Evolutionary conservation across 2,888 invertebrate genomes (phyloP), one percentile per base, ranked within the genome.

Genomic region (Agrotis puta): DNA sequence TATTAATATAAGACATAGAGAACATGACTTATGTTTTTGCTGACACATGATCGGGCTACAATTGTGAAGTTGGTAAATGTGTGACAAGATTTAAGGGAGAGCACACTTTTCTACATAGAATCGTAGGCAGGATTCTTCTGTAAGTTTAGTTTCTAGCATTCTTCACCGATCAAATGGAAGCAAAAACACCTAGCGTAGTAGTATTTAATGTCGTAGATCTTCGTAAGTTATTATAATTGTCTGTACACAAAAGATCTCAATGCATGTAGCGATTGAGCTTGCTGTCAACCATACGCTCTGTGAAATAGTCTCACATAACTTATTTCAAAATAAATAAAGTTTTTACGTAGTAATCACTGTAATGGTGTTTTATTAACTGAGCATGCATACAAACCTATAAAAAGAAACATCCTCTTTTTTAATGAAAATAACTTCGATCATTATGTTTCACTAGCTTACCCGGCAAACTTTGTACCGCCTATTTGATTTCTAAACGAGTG

Each of bases 191-290:
- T 77, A 81, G 39, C 22, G 4, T 73, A 74, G 22, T 73, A 43
- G 67, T 77, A 68, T 81, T 81, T 66, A 73, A 81, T 68, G 20
- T 18, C 7, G 33, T 77, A 43, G 11, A 18, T 61, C 20, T 53
- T 43, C n/a, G 9, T 80, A 48, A 64, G 50, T 57, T 58, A 65
- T 64, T 63, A 27, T 70, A 24, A 53, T 66, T 47, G 50, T 43
- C 58, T 83, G 69, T 84, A 64, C 62, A 63, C 54, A 58, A 64
- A 77, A 73, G 82, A 82, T 82, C 82, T 82, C 82, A 84, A 54
- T 66, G 70, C 61, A 20, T 54, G 63, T 70, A 70, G 64, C 79
- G 83, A 63, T 65, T 53, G 57, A 45, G 47, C 47, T 73, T 43
- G 43, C 61, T 79, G 54, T 50, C 24, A 27, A 43, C 57, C 67